These are phyloP conservation scores for Argynnis bischoffii DNA, from an alignment of 2,888 invertebrate genomes.

Conservation along the genomic window DNA sequence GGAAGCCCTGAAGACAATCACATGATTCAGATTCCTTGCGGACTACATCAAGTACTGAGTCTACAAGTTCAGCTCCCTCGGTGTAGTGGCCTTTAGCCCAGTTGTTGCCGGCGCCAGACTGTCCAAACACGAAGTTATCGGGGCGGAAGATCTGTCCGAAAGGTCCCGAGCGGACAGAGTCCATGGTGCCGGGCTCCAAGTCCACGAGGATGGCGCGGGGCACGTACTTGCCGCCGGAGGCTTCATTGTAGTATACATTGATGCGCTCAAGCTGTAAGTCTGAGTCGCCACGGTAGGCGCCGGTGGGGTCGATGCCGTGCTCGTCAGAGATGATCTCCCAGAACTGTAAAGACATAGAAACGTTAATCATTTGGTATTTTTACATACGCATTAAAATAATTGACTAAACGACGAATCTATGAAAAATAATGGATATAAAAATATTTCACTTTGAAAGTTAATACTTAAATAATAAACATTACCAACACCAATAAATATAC, in stretches of 20 bases:
- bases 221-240: slow-evolving; percentile 83
- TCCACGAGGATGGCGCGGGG: slow-evolving; percentile 74
- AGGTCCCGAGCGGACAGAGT: slow-evolving; percentile 86
- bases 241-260: slow-evolving; percentile 98
- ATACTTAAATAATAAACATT: too few species aligned
- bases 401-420: too few species aligned
- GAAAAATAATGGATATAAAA: too few species aligned
- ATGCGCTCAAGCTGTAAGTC: slow-evolving; percentile 96
- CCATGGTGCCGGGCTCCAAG: slow-evolving; percentile 82
- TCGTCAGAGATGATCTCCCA: slow-evolving; percentile 99
- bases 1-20: slow-evolving; percentile 95
- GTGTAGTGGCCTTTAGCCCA: slow-evolving; percentile 88
- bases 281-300: slow-evolving; percentile 93
- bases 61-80: slow-evolving; percentile 85
- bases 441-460: too few species aligned
- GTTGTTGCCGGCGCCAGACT: slow-evolving; percentile 83
- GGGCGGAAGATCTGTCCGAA: slow-evolving; percentile 89
- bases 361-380: slow-evolving; percentile 46
- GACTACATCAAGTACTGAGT: slow-evolving; percentile 91
- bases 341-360: slow-evolving; percentile 83
- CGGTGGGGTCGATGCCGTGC: slow-evolving; percentile 96
- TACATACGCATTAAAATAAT: neutral
- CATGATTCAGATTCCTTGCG: slow-evolving; percentile 94
- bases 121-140: slow-evolving; percentile 88
- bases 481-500: too few species aligned